Evolutionary conservation across 2,113 vertebrate species (phyloP).

Genomic region (Antennarius striatus): DNA sequence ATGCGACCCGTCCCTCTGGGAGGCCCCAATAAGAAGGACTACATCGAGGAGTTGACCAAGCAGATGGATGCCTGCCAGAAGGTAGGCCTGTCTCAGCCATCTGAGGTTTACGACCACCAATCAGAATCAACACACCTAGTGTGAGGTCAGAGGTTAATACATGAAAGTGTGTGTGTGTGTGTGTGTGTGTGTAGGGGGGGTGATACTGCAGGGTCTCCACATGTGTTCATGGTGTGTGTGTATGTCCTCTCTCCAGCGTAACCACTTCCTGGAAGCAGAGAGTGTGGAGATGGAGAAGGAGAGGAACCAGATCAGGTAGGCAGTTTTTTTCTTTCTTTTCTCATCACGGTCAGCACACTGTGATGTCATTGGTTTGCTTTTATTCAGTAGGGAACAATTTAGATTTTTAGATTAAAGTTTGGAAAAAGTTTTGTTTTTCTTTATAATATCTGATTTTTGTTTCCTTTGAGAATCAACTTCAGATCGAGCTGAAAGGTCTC

Average conservation of each 20-base stretch:
- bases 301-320: conserved; percentile 79
- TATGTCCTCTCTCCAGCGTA: conserved; percentile 68
- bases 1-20: conserved; percentile 60
- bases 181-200: neutral
- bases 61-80: conserved; percentile 76
- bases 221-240: conserved; percentile 1
- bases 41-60: conserved; percentile 79
- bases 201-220: neutral
- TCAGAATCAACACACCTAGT: no score
- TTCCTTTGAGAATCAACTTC: no score
- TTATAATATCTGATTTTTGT: no score
- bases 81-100: conserved; percentile 40
- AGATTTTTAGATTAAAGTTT: no score
- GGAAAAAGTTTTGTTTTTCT: no score
- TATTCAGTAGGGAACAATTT: no score
- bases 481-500: no score
- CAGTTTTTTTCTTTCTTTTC: neutral
- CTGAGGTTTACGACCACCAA: no score
- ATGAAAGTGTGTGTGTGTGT: neutral
- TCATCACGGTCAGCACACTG: no score
- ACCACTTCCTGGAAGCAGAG: conserved; percentile 83
- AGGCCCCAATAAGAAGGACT: conserved; percentile 71
- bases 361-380: no score
- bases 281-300: conserved; percentile 82
- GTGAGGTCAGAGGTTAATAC: no score